Percentiles rank a stretch among this genome's conserved stretches.
These are phyloP conservation scores for Drosophila vallismaia DNA, from an alignment of 2,888 invertebrate genomes.

Conservation along the genomic window DNA sequence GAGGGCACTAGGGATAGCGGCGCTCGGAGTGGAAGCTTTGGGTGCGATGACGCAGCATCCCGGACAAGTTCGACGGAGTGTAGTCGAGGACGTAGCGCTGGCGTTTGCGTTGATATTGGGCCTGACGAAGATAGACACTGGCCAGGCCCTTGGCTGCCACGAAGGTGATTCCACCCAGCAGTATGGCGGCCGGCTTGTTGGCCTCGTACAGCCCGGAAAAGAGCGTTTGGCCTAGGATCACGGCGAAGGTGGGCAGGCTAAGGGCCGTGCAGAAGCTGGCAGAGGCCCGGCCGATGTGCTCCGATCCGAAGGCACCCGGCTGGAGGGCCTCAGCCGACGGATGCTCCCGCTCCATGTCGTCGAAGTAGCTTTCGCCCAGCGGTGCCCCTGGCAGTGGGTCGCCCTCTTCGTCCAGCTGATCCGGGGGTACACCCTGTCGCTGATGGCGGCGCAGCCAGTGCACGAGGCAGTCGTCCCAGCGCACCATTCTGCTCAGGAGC, in stretches of 20 bases:
- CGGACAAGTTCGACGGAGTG: not conserved
- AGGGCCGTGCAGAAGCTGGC: conserved; percentile 53
- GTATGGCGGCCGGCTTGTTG: conserved; percentile 34
- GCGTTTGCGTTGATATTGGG: conserved; percentile 39
- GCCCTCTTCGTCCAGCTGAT: conserved; percentile 36
- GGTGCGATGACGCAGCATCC: not conserved
- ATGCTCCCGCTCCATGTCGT: conserved; percentile 34
- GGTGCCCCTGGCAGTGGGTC: conserved; percentile 60
- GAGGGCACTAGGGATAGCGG: not conserved
- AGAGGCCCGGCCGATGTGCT: conserved; percentile 40
- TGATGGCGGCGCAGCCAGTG: conserved; percentile 45
- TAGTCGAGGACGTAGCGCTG: conserved; percentile 45
- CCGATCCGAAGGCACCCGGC: conserved; percentile 12
- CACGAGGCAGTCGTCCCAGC: conserved; percentile 55
- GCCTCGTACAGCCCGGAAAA: conserved; percentile 23
- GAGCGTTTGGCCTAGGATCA: conserved; percentile 46
- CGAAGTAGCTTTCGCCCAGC: conserved; percentile 55
- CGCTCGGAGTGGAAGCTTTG: not conserved
- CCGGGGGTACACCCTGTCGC: conserved; percentile 15
- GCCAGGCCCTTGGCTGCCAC: conserved; percentile 54
- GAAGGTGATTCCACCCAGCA: conserved; percentile 61
- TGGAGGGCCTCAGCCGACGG: conserved; percentile 23
- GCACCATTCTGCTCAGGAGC: conserved; percentile 42
- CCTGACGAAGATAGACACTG: conserved; percentile 51
- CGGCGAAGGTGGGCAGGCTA: conserved; percentile 55